These are phyloP conservation scores for Oxyteleia sp. DNA, from an alignment of 2,888 invertebrate species.

Conservation along the genomic window DNA sequence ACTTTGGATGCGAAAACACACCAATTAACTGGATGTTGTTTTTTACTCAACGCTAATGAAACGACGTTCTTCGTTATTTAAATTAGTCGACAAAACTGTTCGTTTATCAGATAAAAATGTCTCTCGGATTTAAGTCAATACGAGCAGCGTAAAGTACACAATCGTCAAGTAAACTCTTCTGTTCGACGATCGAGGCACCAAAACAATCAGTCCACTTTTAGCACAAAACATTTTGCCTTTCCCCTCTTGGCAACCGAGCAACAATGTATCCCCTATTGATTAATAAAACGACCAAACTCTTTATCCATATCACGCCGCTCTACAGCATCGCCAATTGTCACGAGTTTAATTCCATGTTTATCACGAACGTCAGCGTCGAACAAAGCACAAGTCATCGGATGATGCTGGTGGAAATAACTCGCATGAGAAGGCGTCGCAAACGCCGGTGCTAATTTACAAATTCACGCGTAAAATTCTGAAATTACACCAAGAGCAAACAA, in stretches of 20 bases:
- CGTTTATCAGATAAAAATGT: not conserved
- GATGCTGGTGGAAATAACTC: not conserved
- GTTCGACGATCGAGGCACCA: not conserved
- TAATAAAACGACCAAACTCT: slow-evolving; percentile 28
- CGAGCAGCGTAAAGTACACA: no score
- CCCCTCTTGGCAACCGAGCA: not conserved
- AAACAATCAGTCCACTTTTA: slow-evolving; percentile 33
- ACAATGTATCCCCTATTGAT: slow-evolving; percentile 17
- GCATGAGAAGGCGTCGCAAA: not conserved
- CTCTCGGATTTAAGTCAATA: not conserved
- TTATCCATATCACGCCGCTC: slow-evolving; percentile 20
- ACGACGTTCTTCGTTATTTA: not conserved
- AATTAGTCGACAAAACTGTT: not conserved
- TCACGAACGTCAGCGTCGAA: slow-evolving; percentile 3
- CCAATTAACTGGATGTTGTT: no score
- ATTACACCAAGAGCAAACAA: no score
- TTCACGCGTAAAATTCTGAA: not conserved
- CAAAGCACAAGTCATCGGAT: slow-evolving; percentile 31
- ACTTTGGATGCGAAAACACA: no score
- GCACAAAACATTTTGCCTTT: slow-evolving; percentile 25
- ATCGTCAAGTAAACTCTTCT: not conserved
- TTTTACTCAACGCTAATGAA: no score
- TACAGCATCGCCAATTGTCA: slow-evolving; percentile 22
- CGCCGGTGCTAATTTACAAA: not conserved
- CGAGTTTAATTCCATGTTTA: slow-evolving; percentile 20